Evolutionary conservation across 2,113 vertebrate species (phyloP).

Genomic region (Phyllostomus discolor): DNA sequence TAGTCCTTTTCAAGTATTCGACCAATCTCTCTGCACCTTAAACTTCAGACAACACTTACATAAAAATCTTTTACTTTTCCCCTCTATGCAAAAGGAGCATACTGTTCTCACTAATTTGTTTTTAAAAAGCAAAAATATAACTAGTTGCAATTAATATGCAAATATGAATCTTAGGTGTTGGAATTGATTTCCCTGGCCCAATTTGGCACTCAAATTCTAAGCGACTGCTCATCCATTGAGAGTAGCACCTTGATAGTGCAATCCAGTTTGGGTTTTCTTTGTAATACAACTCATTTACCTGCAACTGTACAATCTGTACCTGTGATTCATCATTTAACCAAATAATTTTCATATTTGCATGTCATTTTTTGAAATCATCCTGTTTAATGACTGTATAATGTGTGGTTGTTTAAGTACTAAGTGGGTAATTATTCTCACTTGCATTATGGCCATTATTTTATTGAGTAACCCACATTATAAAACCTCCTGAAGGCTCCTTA

Average conservation of each 20-base stretch:
- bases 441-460: background rate
- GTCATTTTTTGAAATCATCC: slow-evolving; percentile 18
- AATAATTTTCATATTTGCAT: slow-evolving; percentile 49
- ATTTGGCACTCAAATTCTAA: background rate
- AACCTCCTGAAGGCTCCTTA: background rate
- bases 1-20: background rate
- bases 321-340: slow-evolving; percentile 40
- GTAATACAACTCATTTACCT: slow-evolving; percentile 22
- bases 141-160: slow-evolving; percentile 28
- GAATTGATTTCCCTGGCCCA: background rate
- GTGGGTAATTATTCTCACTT: slow-evolving; percentile 45
- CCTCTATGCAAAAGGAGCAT: background rate
- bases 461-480: background rate
- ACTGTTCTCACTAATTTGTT: background rate
- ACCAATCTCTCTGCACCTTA: background rate
- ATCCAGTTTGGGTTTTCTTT: background rate
- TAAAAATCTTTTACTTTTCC: background rate
- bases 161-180: background rate
- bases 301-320: background rate
- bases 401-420: slow-evolving; percentile 42
- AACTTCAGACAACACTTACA: background rate
- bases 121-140: background rate
- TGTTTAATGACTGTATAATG: slow-evolving; percentile 45
- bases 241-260: background rate
- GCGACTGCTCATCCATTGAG: background rate